These are phyloP conservation scores for Marisa cornuarietis DNA, from an alignment of 1,140 invertebrate genomes.

Conservation along the genomic window DNA sequence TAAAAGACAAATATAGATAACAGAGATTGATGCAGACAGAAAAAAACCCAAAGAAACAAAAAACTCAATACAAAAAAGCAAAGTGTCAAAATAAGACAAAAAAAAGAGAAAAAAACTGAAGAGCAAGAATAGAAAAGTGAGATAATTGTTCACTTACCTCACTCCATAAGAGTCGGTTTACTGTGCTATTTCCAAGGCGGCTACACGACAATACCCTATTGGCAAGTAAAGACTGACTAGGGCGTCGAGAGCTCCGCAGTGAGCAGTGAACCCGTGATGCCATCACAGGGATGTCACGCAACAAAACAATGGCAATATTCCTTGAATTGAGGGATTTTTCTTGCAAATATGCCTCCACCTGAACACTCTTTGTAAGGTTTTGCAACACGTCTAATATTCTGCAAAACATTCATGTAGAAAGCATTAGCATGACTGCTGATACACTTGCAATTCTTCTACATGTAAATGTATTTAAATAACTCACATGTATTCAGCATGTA, in stretches of 20 bases:
- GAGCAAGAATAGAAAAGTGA: too few species aligned
- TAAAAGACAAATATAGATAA: too few species aligned
- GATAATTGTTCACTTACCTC: conserved; percentile 1
- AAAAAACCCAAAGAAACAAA: neutral
- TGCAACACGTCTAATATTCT: conserved; percentile 22
- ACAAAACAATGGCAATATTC: conserved; percentile 21
- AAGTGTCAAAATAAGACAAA: neutral
- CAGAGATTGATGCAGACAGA: neutral
- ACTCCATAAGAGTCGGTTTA: conserved; percentile 10
- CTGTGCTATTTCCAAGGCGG: conserved; percentile 20
- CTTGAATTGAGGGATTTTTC: conserved; percentile 15
- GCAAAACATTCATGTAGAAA: neutral
- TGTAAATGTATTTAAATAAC: too few species aligned
- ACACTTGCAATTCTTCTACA: too few species aligned
- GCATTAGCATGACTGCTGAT: too few species aligned
- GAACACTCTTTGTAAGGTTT: conserved; percentile 21
- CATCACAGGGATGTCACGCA: conserved; percentile 9
- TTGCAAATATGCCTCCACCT: neutral
- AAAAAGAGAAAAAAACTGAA: too few species aligned
- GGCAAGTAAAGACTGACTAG: neutral
- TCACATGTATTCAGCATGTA: too few species aligned
- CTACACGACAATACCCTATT: conserved; percentile 19
- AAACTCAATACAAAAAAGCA: neutral
- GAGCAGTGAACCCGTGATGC: conserved; percentile 23
- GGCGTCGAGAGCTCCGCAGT: neutral